A percentile compares a stretch with the other conserved stretches of the same genome.
phyloP scores from a whole-genome alignment of 2,888 invertebrate species.

The Lamellibrachia satsuma region DNA sequence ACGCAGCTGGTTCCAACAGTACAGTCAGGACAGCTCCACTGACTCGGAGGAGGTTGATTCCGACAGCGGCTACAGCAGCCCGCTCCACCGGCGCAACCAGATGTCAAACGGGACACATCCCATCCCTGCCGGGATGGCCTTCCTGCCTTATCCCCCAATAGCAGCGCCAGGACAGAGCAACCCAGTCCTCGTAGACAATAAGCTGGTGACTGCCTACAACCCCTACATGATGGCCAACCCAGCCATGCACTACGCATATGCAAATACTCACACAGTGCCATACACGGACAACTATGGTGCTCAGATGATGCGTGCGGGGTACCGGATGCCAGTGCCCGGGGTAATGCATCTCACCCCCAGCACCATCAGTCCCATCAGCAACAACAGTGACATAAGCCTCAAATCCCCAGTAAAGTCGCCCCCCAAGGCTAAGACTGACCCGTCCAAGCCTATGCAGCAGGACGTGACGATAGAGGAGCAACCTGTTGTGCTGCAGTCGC shows the following conservation, averaged over 20 bases:
- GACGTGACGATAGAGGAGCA: neutral
- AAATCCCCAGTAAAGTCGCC: neutral
- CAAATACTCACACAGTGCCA: neutral
- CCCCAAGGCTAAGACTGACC: constrained; percentile 27
- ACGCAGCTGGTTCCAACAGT: constrained; percentile 29
- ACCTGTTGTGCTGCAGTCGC: constrained; percentile 20
- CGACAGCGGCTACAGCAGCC: constrained; percentile 61
- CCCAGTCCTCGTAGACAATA: neutral
- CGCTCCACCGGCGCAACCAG: constrained; percentile 53
- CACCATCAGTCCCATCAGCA: neutral
- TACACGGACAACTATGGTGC: neutral
- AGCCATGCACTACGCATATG: constrained; percentile 1
- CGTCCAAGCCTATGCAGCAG: constrained; percentile 27
- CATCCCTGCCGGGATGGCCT: constrained; percentile 5
- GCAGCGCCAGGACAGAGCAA: neutral
- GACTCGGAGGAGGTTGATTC: constrained; percentile 49
- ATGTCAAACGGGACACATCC: constrained; percentile 50
- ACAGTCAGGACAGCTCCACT: constrained; percentile 32
- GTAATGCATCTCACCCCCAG: constrained; percentile 18
- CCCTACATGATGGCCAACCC: neutral
- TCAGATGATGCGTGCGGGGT: neutral
- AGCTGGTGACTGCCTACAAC: neutral
- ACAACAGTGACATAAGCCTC: constrained; percentile 8
- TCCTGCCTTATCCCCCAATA: neutral
- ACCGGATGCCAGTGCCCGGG: neutral